These are phyloP conservation scores for Echeneis naucrates DNA, from an alignment of 2,797 vertebrate genomes.

Conservation along the genomic window DNA sequence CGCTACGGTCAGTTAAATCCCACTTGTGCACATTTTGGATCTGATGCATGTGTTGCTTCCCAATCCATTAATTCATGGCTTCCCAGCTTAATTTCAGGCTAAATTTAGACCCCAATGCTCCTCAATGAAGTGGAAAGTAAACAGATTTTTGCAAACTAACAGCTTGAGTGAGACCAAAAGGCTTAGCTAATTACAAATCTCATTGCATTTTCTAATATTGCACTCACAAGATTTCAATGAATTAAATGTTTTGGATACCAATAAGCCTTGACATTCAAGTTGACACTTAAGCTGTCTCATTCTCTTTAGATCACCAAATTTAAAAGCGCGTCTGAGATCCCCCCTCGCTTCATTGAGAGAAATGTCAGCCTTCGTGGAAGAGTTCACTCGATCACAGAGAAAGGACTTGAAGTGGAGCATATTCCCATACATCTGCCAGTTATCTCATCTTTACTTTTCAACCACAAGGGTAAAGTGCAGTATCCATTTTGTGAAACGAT, in stretches of 20 bases:
- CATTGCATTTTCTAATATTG: not conserved
- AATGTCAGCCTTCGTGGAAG: constrained; percentile 91
- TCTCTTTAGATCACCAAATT: constrained; percentile 87
- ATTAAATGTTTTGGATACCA: not conserved
- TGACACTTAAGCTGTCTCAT: not conserved
- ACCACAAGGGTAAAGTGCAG: constrained; percentile 80
- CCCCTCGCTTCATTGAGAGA: constrained; percentile 88
- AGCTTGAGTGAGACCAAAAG: not conserved
- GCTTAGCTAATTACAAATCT: not conserved
- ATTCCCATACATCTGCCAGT: constrained; percentile 90
- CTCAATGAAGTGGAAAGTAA: not conserved
- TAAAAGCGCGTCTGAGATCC: constrained; percentile 87
- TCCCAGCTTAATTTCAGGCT: not conserved
- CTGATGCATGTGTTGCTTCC: not conserved
- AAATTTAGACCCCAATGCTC: not conserved
- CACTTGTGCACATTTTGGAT: not conserved
- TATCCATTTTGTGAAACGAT: constrained; percentile 65
- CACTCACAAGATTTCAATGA: not conserved
- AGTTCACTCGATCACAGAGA: constrained; percentile 84
- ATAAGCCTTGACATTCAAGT: not conserved
- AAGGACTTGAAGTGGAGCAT: constrained; percentile 91
- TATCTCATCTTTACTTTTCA: constrained; percentile 84
- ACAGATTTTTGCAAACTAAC: not conserved
- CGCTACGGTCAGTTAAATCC: not conserved
- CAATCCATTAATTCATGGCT: not conserved